Base-by-base conservation (phyloP, 1,140 invertebrate genomes). In the Zaprionus gabonicus region DNA sequence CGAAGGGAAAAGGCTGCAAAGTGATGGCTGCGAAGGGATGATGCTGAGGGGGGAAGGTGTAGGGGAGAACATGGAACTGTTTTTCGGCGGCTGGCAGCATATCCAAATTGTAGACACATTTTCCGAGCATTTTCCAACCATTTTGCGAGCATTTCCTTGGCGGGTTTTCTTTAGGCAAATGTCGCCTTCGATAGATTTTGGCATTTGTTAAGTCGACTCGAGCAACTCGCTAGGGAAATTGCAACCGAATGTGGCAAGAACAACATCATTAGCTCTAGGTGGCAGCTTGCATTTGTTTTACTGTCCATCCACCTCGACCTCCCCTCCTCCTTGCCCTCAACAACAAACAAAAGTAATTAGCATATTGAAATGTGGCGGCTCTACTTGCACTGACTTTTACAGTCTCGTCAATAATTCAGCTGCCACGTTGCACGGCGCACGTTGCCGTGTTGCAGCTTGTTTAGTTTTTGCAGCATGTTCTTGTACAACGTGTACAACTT, bases 101-200 rank as follows among this genome's bases (percentile, higher is more conserved):
- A 79, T 78, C 77, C 77, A 78, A 88, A 83, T 88, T 75, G 70
- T 78, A 80, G 82, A 86, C 82, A 86, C 73, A 82, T 87, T 86
- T 86, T 67, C 63, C 23, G 56, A 66, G 38, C n/a, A 46, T 28
- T 51, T 65, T 53, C 55, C 58, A 7, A 44, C 4, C 41, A 44
- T 46, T 56, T 17, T 17, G 13, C 34, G 15, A 15, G 27, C 63
- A 31, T 56, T 56, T 28, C 5, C n/a, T 53, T 55, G 13, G 55
- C 41, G 17, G 5, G 57, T 38, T 56, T 59, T 82, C 41, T 71
- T 78, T 64, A 66, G 57, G 69, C 71, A 76, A 78, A 73, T 90
- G 85, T 90, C 85, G 85, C 81, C 60, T 72, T 88, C 85, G 65
- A 88, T 85, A 69, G 71, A 82, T 82, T 85, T 88, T 85, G 85